phyloP scores from a whole-genome alignment of 2,888 invertebrate species.

The Thysanoteuthis rhombus region DNA sequence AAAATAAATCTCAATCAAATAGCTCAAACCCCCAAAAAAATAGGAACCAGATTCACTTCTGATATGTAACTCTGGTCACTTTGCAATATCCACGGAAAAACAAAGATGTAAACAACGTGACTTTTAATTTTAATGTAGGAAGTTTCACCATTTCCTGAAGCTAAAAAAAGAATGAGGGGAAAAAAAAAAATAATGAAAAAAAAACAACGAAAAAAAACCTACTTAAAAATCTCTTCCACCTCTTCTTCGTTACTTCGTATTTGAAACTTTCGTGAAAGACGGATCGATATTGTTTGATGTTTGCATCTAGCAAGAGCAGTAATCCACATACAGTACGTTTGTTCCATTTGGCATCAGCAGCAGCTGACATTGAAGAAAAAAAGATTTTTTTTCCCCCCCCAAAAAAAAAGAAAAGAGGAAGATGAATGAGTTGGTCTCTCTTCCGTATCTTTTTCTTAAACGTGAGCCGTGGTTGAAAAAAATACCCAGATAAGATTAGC shows the following conservation, averaged over 20 bases:
- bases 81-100: not conserved
- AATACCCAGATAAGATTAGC: not conserved
- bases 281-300: not conserved
- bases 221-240: not conserved
- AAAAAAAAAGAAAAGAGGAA: too few species aligned
- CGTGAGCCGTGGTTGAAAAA: not conserved
- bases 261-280: not conserved
- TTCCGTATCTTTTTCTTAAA: not conserved
- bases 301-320: not conserved
- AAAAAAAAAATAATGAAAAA: too few species aligned
- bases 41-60: not conserved
- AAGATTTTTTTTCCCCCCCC: too few species aligned
- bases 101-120: not conserved
- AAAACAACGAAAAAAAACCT: too few species aligned
- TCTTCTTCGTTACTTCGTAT: not conserved
- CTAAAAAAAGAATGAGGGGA: too few species aligned
- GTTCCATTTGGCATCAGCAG: not conserved
- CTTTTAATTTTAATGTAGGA: conserved; percentile 14
- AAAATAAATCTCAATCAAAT: not conserved
- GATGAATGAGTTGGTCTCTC: not conserved
- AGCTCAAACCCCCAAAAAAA: not conserved
- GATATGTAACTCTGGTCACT: not conserved
- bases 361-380: not conserved
- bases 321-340: not conserved
- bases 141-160: not conserved